Conservation (phyloP, 2,797 vertebrate genomes). For the Liasis olivaceus region DNA sequence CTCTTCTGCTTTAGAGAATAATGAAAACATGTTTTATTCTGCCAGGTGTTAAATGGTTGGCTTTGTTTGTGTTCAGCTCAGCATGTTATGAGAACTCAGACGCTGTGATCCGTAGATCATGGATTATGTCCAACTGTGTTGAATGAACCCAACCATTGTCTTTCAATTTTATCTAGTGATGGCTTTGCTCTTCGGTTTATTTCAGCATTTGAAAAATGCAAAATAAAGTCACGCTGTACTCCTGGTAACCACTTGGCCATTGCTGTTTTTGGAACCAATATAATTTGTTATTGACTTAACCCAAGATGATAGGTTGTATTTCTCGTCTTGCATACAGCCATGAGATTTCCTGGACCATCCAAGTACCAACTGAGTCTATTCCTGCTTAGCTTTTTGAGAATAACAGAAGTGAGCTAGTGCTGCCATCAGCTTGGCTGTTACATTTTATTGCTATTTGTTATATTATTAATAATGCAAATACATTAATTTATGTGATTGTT, state of each 20-base stretch:
- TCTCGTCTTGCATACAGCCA: not conserved
- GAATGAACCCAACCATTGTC: not conserved
- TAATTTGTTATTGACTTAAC: not conserved
- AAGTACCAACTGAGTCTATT: not conserved
- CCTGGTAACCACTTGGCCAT: not conserved
- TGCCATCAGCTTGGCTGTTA: not conserved
- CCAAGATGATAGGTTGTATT: not conserved
- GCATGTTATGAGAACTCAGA: not conserved
- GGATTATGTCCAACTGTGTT: not conserved
- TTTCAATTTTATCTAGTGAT: not conserved
- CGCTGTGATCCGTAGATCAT: not conserved
- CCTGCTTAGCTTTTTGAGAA: not conserved
- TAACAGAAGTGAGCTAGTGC: not conserved
- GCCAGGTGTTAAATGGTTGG: not conserved
- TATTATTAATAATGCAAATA: not conserved
- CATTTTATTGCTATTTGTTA: not conserved
- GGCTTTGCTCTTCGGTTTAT: not conserved
- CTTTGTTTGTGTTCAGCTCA: not conserved
- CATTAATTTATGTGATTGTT: not conserved
- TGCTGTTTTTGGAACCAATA: not conserved
- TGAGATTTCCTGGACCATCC: not conserved
- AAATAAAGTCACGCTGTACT: not conserved
- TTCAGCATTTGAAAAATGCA: not conserved
- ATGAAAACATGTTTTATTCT: not conserved
- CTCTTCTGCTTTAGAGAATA: not conserved